A percentile compares a stretch with the other conserved stretches of the same genome.
These are phyloP conservation scores for Ctenicera cuprea DNA, from an alignment of 2,888 invertebrate species.

Conservation along the genomic window DNA sequence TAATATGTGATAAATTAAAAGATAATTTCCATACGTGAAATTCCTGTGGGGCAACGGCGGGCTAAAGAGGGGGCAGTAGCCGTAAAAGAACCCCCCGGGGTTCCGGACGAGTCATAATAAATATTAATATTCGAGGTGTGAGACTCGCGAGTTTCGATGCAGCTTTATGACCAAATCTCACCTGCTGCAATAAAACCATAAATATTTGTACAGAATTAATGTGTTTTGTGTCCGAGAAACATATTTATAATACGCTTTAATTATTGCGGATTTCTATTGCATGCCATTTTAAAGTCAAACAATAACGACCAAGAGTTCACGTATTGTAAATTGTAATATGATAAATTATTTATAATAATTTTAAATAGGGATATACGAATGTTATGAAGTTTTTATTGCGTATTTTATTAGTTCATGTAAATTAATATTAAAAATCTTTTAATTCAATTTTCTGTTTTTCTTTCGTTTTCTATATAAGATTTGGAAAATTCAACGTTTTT, in stretches of 20 bases:
- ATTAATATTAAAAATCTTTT: too few relatives aligned
- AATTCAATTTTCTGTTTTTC: too few relatives aligned
- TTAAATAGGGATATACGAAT: background rate
- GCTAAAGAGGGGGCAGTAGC: constrained; percentile 68
- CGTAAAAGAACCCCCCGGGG: constrained; percentile 70
- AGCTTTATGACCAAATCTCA: constrained; percentile 65
- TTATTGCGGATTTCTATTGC: constrained; percentile 39
- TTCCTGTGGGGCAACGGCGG: constrained; percentile 65
- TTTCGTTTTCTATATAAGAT: too few relatives aligned
- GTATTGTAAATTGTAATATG: background rate
- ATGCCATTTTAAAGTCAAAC: constrained; percentile 9
- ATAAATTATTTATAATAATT: background rate
- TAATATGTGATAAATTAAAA: constrained; percentile 72
- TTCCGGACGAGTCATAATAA: constrained; percentile 71
- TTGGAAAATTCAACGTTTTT: too few relatives aligned
- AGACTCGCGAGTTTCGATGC: constrained; percentile 64
- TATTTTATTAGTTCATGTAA: too few relatives aligned
- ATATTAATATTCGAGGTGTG: constrained; percentile 72
- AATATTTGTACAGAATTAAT: constrained; percentile 72
- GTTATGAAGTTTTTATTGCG: too few relatives aligned
- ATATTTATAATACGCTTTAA: constrained; percentile 55
- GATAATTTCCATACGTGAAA: constrained; percentile 71
- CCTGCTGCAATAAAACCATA: constrained; percentile 72
- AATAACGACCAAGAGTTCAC: background rate
- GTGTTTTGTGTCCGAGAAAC: constrained; percentile 66